These are phyloP conservation scores for Nothocercus nigrocapillus DNA, from an alignment of 2,113 vertebrate species.

Conservation along the genomic window DNA sequence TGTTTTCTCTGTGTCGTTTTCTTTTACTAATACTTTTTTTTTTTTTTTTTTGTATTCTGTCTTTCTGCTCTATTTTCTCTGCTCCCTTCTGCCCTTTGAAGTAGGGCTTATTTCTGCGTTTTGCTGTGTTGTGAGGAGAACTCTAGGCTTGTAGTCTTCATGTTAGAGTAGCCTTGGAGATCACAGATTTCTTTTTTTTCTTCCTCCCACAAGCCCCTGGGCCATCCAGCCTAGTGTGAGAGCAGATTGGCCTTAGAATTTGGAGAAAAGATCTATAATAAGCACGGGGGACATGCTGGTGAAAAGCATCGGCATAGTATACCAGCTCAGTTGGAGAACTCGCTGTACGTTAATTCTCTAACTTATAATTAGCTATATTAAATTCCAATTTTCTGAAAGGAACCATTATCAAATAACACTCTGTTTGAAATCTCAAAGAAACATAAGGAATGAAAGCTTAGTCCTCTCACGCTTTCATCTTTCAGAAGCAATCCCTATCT, in stretches of 20 bases:
- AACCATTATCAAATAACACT: slow-evolving; percentile 66
- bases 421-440: slow-evolving; percentile 70
- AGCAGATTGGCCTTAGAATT: slow-evolving; percentile 32
- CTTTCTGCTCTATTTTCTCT: neutral
- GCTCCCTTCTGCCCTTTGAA: neutral
- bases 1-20: neutral
- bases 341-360: slow-evolving; percentile 61
- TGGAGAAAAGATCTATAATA: slow-evolving; percentile 54
- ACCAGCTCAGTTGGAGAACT: slow-evolving; percentile 45
- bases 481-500: slow-evolving; percentile 72
- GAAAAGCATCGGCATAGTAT: slow-evolving; percentile 40
- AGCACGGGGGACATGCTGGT: slow-evolving; percentile 26
- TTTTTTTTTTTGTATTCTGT: neutral
- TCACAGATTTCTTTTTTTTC: neutral
- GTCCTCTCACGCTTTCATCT: slow-evolving; percentile 64
- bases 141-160: neutral
- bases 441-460: slow-evolving; percentile 69
- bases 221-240: slow-evolving; percentile 22
- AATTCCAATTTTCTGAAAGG: slow-evolving; percentile 69
- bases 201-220: neutral
- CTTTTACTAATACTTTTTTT: neutral
- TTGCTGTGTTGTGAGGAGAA: rapidly evolving
- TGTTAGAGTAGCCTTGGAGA: neutral
- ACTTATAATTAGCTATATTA: slow-evolving; percentile 68
- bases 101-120: neutral